Base-by-base conservation (phyloP, 2,797 vertebrate species). In the Lagocephalus sceleratus region DNA sequence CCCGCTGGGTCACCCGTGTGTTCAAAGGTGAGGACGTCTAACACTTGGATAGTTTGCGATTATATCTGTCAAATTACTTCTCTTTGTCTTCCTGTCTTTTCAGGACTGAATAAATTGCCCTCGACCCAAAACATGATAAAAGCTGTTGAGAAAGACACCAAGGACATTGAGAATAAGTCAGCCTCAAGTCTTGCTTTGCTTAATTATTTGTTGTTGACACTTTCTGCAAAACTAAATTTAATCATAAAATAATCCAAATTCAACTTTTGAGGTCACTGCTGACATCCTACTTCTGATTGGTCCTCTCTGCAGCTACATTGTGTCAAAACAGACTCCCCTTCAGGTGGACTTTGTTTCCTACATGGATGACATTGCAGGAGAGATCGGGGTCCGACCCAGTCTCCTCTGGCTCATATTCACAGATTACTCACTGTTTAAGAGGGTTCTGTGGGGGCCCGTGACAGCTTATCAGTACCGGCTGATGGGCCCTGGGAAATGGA, bases 381-480 rank as follows among this genome's bases (percentile, higher is more conserved):
- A 89, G 52, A 11, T 90, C 5, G 93, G 91, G 0, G 89, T 70
- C 10, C 85, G 74, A 43, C 92, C 93, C 44, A 91, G 60, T 48
- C 32, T 93, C 14, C 73, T 72, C 16, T 47, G 71, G 52, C 81
- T 94, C 60, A 76, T 92, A 76, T 83, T 94, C 76, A 91, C 84
- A 0, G 91, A 95, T 80, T 93, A 91, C 54, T 78, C 51, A 3
- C 50, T 96, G 60, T 93, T 91, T 0, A 73, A 82, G 55, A 68
- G 63, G 38, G 50, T 95, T 38, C 1, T 87, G 1, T 84, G 90
- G 93, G 4, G 93, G 3, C 93, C 94, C 0, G 88, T 92, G 45
- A 91, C 93, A 0, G 76, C 92, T 0, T 89, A 90, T 74, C 94
- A 95, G 60, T 94, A 92, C 66, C 91, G 93, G 9, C 57, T 95